Evolutionary conservation across 2,888 invertebrate species (phyloP).

Genomic region (Perdita meconis): DNA sequence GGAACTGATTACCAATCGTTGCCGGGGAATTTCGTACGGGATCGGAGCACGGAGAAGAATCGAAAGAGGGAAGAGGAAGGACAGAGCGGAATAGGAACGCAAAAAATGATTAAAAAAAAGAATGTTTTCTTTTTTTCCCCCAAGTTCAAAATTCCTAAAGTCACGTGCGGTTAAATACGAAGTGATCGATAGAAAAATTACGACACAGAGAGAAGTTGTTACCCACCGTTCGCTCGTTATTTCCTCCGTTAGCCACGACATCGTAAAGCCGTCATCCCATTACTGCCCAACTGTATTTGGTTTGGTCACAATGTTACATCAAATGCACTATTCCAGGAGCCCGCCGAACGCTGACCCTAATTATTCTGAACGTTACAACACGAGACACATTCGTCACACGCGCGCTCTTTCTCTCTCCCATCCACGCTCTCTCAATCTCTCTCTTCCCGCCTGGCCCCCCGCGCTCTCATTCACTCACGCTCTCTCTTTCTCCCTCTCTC

Average conservation of each 20-base stretch:
- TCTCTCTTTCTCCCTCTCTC: constrained; percentile 53
- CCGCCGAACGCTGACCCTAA: constrained; percentile 65
- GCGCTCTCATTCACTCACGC: no score
- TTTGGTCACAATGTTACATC: constrained; percentile 68
- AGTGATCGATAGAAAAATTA: constrained; percentile 60
- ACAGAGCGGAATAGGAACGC: neutral
- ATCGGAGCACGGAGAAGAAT: neutral
- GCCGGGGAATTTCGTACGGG: constrained; percentile 8
- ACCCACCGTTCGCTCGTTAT: constrained; percentile 54
- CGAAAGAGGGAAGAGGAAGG: neutral
- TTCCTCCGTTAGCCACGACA: constrained; percentile 52
- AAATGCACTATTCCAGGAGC: constrained; percentile 65
- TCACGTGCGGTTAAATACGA: constrained; percentile 43
- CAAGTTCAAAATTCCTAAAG: constrained; percentile 23
- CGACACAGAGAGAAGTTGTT: constrained; percentile 55
- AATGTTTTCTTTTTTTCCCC: neutral
- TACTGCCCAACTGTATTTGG: constrained; percentile 74
- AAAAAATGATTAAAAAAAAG: constrained; percentile 7
- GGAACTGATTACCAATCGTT: constrained; percentile 52
- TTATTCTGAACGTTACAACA: constrained; percentile 44
- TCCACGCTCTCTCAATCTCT: constrained; percentile 12
- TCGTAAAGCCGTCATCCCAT: constrained; percentile 62
- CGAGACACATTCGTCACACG: constrained; percentile 22
- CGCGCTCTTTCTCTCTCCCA: constrained; percentile 40
- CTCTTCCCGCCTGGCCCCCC: constrained; percentile 44